Conservation (phyloP, 2,797 vertebrate genomes). For the Serranus cabrilla region DNA sequence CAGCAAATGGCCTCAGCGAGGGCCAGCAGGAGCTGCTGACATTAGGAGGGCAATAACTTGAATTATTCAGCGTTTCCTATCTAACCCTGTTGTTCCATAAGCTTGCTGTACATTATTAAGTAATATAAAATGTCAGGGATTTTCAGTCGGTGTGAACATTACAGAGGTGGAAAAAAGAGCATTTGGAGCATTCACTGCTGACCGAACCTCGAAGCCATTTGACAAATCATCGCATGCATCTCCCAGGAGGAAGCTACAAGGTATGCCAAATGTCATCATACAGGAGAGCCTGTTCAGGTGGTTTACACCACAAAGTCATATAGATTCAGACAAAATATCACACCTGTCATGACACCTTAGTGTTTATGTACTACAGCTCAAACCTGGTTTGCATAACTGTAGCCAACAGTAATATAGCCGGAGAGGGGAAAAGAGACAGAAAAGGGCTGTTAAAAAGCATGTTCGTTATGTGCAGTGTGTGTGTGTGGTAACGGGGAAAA, state of each 20-base stretch:
- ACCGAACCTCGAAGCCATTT: constrained; percentile 53
- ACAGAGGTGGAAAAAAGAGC: constrained; percentile 21
- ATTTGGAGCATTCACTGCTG: constrained; percentile 51
- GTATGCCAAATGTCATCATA: constrained; percentile 60
- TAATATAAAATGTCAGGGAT: constrained; percentile 51
- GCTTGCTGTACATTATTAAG: constrained; percentile 60
- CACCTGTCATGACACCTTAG: constrained; percentile 75
- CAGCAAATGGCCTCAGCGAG: constrained; percentile 47
- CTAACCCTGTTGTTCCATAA: constrained; percentile 53
- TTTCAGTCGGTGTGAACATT: constrained; percentile 44
- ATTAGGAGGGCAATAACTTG: constrained; percentile 60
- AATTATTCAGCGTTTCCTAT: constrained; percentile 73
- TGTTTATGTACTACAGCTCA: constrained; percentile 44
- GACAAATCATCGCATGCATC: constrained; percentile 55
- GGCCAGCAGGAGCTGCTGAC: constrained; percentile 33
- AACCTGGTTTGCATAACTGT: constrained; percentile 49
- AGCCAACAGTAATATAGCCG: constrained; percentile 37
- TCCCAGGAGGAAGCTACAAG: constrained; percentile 58
- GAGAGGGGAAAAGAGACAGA: constrained; percentile 29
- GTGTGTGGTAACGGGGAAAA: constrained; percentile 52
- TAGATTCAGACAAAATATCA: constrained; percentile 73
- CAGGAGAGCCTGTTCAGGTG: constrained; percentile 29
- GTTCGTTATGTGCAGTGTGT: constrained; percentile 24
- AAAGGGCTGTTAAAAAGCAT: constrained; percentile 40
- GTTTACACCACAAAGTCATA: constrained; percentile 46